Base-by-base conservation (phyloP, 2,113 vertebrate species). In the Okapia johnstoni region DNA sequence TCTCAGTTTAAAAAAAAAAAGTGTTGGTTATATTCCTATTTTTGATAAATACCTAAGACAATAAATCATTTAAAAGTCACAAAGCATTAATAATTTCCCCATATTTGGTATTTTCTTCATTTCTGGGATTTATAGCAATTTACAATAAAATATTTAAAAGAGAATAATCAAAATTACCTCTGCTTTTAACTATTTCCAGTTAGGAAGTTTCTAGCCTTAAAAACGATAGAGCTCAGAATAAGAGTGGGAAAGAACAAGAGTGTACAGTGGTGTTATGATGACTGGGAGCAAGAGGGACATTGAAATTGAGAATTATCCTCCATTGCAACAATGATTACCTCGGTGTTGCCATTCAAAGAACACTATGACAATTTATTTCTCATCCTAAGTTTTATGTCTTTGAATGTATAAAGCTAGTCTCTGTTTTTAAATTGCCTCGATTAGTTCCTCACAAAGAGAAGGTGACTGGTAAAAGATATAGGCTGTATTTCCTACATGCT, bases 171-270 rank as follows among this genome's bases (percentile, higher is more conserved):
- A 89, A 94, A 58, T 43, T 16, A 7, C 7, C 15, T 63, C 23
- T 12, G 12, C 1, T 50, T 92, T 92, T 36, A 54, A 85, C 5
- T 87, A 26, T 2, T 2, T 79, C 48, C 7, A 60, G 28, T 0
- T 85, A 76, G 11, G 19, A 76, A 48, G 19, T 4, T 28, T 52
- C 54, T 73, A 28, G 6, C 6, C 55, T 77, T 57, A 54, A 91
- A 57, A 58, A 10, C 12, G 9, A 36, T 4, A 9, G 5, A n/a
- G 12, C 10, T 81, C 30, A 70, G 40, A 55, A 66, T 28, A 15
- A 3, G 3, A 88, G 2, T 23, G 2, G 25, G 11, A 7, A 58
- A 48, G 15, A 46, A 14, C 7, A 50, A 21, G 1, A 2, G 3
- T 10, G 11, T 19, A 14, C 4, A 50, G 13, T 12, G 48, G 17